Evolutionary conservation across 2,888 invertebrate species (phyloP), one percentile per base, ranked within the genome.

Genomic region (Aquatica leii): DNA sequence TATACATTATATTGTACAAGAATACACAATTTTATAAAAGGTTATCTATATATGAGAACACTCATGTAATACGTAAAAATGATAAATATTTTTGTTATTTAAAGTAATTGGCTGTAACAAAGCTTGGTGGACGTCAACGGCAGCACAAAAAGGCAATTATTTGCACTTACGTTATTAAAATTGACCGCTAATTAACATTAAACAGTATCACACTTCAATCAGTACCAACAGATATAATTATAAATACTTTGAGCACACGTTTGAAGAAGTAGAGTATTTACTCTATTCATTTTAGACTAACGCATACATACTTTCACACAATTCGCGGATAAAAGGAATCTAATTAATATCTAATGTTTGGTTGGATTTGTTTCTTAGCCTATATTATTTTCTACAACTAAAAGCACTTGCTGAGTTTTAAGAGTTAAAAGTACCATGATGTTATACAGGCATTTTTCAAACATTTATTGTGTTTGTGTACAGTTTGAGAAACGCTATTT

Each of bases 1-100:
- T 53, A 59, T 59, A 59, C 59, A 59, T 40, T 53, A 14, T 53
- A 59, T 54, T 35, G 12, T 59, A 59, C 59, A 59, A 21, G 48
- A 53, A 53, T 40, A 51, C 46, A 53, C 14, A 35, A 46, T 14
- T 49, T 59, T 48, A 59, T 59, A 59, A 59, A 59, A 53, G 34
- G 6, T 40, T 3, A 40, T 40, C 14, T 40, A 40, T 40, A 24
- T n/a, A 14, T 43, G 20, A 46, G n/a, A 46, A 46, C 20, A 46
- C 18, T 46, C 15, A 46, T 46, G 17, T 46, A 18, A 46, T 46
- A 18, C 1, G 18, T 18, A 41, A 15, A 41, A 46, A 24, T 24
- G 24, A 24, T 53, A 40, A 34, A 21, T 21, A 55, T 54, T 35
- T 37, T 24, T 48, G 41, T 41, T 20, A 50, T 24, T 18, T 50